These are phyloP conservation scores for Rhynchonycteris naso DNA, from an alignment of 2,797 vertebrate species.

Conservation along the genomic window DNA sequence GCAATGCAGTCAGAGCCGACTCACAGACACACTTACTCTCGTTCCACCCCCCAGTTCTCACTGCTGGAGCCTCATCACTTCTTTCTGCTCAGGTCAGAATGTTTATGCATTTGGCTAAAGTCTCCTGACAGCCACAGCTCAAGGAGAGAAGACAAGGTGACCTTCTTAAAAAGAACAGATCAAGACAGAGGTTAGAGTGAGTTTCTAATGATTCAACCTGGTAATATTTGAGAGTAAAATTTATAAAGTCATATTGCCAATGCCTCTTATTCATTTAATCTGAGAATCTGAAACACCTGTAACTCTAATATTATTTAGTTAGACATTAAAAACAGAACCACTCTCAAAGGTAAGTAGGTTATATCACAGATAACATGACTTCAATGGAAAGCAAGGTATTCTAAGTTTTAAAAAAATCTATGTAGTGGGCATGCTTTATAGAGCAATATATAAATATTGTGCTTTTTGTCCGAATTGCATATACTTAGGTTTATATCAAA, in stretches of 20 bases:
- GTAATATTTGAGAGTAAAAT: background rate
- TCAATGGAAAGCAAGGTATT: background rate
- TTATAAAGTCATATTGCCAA: background rate
- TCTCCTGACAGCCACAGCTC: background rate
- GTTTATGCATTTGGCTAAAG: slow-evolving; percentile 6
- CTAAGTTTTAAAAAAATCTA: background rate
- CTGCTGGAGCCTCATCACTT: background rate
- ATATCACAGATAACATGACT: background rate
- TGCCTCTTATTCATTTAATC: background rate
- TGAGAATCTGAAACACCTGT: background rate
- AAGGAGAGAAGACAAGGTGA: slow-evolving; percentile 9
- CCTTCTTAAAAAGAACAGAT: slow-evolving; percentile 40
- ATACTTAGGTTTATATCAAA: background rate
- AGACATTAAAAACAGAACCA: background rate
- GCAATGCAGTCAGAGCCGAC: background rate
- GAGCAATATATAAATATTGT: background rate
- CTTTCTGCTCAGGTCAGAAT: background rate
- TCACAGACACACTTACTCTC: background rate
- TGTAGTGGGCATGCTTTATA: background rate
- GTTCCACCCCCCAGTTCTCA: background rate
- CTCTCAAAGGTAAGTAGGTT: background rate
- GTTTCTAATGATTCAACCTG: background rate
- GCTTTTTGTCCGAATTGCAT: background rate
- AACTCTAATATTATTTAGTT: background rate
- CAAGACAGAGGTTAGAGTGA: background rate